Conservation (phyloP, 2,797 vertebrate species). For the Gallirallus australis region DNA sequence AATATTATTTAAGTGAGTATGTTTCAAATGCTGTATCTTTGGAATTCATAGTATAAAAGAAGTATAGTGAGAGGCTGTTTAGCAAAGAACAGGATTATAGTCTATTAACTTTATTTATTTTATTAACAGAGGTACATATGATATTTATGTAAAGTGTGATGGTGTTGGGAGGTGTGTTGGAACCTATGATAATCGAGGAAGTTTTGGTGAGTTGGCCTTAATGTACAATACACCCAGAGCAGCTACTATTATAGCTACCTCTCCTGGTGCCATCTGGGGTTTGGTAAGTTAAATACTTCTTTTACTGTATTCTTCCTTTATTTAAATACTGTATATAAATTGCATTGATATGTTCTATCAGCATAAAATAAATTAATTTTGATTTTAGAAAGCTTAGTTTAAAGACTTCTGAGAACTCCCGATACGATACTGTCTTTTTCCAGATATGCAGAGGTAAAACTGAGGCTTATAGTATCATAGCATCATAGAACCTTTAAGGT, state of each 20-base stretch:
- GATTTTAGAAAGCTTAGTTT: not conserved
- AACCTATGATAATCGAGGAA: slow-evolving; percentile 94
- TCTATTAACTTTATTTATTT: slow-evolving; percentile 11
- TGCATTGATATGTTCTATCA: not conserved
- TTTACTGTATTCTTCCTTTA: not conserved
- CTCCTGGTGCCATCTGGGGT: slow-evolving; percentile 95
- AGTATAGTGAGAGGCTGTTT: not conserved
- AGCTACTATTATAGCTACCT: slow-evolving; percentile 96
- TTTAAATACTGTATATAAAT: not conserved
- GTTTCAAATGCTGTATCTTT: not conserved
- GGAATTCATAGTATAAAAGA: not conserved
- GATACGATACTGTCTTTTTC: not conserved
- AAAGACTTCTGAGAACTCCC: not conserved
- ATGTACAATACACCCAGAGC: slow-evolving; percentile 99
- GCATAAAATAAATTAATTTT: not conserved
- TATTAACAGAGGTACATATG: slow-evolving; percentile 89
- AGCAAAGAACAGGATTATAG: not conserved
- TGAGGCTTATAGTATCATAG: not conserved
- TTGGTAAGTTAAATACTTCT: slow-evolving; percentile 86
- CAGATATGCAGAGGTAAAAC: not conserved
- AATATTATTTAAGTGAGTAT: not conserved
- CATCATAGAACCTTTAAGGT: too few relatives aligned
- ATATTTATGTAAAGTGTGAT: slow-evolving; percentile 92
- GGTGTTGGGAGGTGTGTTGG: slow-evolving; percentile 90
- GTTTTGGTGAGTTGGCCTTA: slow-evolving; percentile 97